phyloP scores from a whole-genome alignment of 2,797 vertebrate species.

The Acanthurus lineatus region DNA sequence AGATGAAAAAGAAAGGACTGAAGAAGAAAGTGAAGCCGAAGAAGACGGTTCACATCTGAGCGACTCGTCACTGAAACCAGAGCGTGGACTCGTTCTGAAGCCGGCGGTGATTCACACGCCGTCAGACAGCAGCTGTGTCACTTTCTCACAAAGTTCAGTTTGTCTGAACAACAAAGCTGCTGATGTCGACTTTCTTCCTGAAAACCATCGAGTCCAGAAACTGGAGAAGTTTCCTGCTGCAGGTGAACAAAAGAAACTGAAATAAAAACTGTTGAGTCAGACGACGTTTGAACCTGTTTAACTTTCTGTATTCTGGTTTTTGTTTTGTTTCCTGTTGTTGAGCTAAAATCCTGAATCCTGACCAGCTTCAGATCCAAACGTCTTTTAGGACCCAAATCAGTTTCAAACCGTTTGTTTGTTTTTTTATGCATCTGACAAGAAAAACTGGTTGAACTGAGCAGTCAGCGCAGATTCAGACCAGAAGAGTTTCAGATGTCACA shows the following conservation, averaged over 20 bases:
- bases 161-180: neutral
- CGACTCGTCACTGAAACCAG: accelerated
- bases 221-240: neutral
- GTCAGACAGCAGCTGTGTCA: neutral
- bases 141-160: neutral
- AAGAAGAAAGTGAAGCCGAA: conserved; percentile 74
- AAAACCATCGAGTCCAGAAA: no score
- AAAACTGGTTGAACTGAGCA: no score
- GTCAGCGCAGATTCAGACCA: no score
- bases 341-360: neutral
- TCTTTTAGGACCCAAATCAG: no score
- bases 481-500: no score
- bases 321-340: neutral
- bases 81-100: neutral
- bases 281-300: no score
- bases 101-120: neutral
- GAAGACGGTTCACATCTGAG: conserved; percentile 68
- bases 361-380: no score
- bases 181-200: no score
- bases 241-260: neutral
- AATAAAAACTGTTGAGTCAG: neutral
- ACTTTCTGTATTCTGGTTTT: no score
- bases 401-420: no score
- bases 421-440: no score
- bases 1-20: conserved; percentile 69